Evolutionary conservation across 1,140 invertebrate species (phyloP).

Genomic region (Druon quercuslanigerum): DNA sequence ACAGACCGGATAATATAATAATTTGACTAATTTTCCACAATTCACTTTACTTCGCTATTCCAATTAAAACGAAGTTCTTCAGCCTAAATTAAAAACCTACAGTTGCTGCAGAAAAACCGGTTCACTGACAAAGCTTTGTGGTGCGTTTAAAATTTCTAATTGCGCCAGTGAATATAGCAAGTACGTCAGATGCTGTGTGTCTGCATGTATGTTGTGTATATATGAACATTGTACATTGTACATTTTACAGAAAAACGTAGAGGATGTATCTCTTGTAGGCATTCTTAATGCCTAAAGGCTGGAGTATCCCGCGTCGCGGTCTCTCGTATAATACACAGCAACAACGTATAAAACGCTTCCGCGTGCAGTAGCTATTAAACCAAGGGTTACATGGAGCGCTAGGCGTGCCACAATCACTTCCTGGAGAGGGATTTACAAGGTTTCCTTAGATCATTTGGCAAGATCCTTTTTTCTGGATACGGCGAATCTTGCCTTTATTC

Average conservation of each 20-base stretch:
- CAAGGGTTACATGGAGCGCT: slow-evolving; percentile 54
- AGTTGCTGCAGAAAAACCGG: too few species aligned
- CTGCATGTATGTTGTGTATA: too few species aligned
- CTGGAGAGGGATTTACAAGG: slow-evolving; percentile 38
- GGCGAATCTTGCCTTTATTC: neutral
- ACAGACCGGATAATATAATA: too few species aligned
- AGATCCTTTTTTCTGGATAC: slow-evolving; percentile 2
- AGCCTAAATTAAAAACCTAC: too few species aligned
- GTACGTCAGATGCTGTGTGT: too few species aligned
- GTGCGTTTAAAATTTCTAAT: too few species aligned
- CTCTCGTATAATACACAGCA: slow-evolving; percentile 55
- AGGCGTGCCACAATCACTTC: slow-evolving; percentile 50
- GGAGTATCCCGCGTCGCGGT: slow-evolving; percentile 37
- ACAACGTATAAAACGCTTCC: slow-evolving; percentile 57
- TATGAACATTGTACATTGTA: too few species aligned
- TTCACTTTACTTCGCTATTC: too few species aligned
- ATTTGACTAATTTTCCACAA: too few species aligned
- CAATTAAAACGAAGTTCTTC: too few species aligned
- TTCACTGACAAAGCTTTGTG: too few species aligned
- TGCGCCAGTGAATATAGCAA: too few species aligned
- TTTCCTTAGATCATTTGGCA: slow-evolving; percentile 19
- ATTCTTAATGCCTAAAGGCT: slow-evolving; percentile 51
- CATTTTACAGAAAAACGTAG: neutral
- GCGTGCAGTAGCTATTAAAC: slow-evolving; percentile 62
- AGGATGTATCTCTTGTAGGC: slow-evolving; percentile 35